Percentiles rank a stretch among this genome's conserved stretches.
These are phyloP conservation scores for Myzus persicae DNA, from an alignment of 1,140 invertebrate species.

Conservation along the genomic window DNA sequence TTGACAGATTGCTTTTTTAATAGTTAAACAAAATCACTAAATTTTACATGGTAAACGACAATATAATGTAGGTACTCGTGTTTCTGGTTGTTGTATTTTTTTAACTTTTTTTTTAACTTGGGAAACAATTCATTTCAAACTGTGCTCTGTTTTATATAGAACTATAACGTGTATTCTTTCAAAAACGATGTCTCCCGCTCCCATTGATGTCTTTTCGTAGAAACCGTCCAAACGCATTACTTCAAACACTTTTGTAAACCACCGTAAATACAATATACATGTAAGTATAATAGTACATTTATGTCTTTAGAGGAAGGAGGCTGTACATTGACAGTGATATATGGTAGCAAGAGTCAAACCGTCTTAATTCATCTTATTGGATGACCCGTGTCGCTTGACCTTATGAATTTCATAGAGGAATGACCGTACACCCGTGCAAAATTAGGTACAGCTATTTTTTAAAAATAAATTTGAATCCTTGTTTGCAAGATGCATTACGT, in stretches of 20 bases:
- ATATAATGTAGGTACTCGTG: background rate
- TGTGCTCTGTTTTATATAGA: background rate
- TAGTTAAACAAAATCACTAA: background rate
- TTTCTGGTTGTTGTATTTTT: background rate
- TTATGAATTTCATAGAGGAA: background rate
- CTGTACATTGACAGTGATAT: background rate
- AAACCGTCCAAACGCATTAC: background rate
- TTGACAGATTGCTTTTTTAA: too few species aligned
- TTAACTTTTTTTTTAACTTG: background rate
- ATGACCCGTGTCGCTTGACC: background rate
- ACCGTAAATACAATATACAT: background rate
- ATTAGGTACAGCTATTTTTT: background rate
- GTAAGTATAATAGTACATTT: background rate
- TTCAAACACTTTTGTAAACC: background rate
- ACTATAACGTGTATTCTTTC: background rate
- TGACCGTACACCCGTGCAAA: background rate
- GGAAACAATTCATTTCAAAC: background rate
- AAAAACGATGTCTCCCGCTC: background rate
- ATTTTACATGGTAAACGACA: background rate
- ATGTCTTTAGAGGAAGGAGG: background rate
- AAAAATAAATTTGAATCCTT: background rate
- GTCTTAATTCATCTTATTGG: background rate
- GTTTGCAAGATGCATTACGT: background rate
- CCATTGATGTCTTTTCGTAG: constrained; percentile 1
- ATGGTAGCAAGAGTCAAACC: background rate